phyloP scores from a whole-genome alignment of 2,113 vertebrate genomes.

The Diadophis punctatus region DNA sequence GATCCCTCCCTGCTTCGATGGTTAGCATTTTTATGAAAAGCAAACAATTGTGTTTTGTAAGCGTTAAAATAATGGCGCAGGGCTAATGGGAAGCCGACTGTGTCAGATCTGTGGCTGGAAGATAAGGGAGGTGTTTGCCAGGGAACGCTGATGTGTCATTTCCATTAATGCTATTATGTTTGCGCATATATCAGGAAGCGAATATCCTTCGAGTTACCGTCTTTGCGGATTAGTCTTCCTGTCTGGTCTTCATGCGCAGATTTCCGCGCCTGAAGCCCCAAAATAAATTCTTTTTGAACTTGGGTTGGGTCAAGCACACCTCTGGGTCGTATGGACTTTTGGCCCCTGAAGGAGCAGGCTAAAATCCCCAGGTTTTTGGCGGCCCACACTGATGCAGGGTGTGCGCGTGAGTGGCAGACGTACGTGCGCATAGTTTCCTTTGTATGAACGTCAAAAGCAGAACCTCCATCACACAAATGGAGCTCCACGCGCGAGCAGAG shows the following conservation, averaged over 20 bases:
- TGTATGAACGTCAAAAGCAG: rapidly evolving
- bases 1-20: conserved; percentile 26
- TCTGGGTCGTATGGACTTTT: background rate
- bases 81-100: background rate
- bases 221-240: background rate
- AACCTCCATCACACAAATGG: too few species aligned
- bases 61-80: conserved; percentile 23
- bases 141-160: background rate
- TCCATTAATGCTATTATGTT: background rate
- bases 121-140: conserved; percentile 6
- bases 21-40: conserved; percentile 19
- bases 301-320: background rate
- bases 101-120: background rate
- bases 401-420: too few species aligned
- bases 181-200: background rate
- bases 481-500: too few species aligned
- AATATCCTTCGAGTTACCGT: background rate
- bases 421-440: rapidly evolving
- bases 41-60: conserved; percentile 14
- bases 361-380: too few species aligned
- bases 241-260: background rate
- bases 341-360: background rate
- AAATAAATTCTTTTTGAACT: background rate
- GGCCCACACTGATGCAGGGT: too few species aligned
- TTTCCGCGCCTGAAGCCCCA: background rate